Evolutionary conservation across 1,140 invertebrate genomes (phyloP).

Genomic region (Drosophila pectinifera): DNA sequence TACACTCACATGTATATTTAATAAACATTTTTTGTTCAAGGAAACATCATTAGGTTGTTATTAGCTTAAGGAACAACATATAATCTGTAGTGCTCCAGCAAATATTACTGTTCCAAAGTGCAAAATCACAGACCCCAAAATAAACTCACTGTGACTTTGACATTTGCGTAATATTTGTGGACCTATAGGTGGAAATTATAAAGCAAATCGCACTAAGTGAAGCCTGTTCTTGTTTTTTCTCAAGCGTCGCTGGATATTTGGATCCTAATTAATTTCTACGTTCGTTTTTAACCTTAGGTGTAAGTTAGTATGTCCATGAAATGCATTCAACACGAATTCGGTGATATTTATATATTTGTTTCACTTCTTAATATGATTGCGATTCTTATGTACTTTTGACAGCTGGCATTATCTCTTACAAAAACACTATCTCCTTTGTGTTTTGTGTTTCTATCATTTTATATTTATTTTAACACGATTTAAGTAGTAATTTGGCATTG

Average conservation of each 20-base stretch:
- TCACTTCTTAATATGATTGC: slow-evolving; percentile 19
- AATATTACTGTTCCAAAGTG: slow-evolving; percentile 56
- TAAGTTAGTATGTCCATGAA: slow-evolving; percentile 43
- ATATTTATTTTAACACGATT: slow-evolving; percentile 30
- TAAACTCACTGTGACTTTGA: slow-evolving; percentile 67
- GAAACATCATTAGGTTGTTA: slow-evolving; percentile 14
- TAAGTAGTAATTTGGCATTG: slow-evolving; percentile 44
- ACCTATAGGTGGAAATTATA: slow-evolving; percentile 17
- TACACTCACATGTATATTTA: slow-evolving; percentile 37
- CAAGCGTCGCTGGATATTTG: slow-evolving; percentile 11
- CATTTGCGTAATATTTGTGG: slow-evolving; percentile 55
- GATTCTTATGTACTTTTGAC: slow-evolving; percentile 49
- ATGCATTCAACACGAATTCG: slow-evolving; percentile 45
- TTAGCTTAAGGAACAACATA: slow-evolving; percentile 27
- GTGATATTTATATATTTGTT: slow-evolving; percentile 31
- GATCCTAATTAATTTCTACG: slow-evolving; percentile 22
- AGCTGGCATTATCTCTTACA: slow-evolving; percentile 52
- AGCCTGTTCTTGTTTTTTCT: slow-evolving; percentile 7
- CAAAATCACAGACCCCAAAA: slow-evolving; percentile 74
- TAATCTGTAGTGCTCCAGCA: slow-evolving; percentile 4
- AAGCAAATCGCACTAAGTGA: slow-evolving; percentile 10
- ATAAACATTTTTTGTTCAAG: slow-evolving; percentile 25
- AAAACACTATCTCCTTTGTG: slow-evolving; percentile 10
- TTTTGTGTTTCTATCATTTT: slow-evolving; percentile 2
- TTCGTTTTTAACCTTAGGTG: slow-evolving; percentile 35